Percentiles rank a stretch among this genome's conserved stretches.
phyloP scores from a whole-genome alignment of 92 coral and sea anemone genomes.

The Parazoanthus swiftii region DNA sequence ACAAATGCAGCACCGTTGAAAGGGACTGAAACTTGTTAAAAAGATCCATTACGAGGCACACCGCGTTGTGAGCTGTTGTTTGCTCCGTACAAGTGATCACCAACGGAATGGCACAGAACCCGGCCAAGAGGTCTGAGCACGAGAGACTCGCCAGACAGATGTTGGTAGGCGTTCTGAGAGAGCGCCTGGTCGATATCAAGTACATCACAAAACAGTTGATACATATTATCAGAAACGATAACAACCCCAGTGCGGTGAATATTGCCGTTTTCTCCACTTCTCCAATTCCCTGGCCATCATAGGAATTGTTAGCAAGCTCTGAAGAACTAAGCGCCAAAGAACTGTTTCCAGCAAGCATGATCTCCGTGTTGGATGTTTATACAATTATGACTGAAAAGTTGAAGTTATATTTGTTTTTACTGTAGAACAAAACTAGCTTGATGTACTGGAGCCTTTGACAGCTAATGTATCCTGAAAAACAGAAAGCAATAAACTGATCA shows the following conservation, averaged over 20 bases:
- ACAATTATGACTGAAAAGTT: no score
- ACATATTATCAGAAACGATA: conserved; percentile 45
- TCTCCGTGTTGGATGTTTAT: not conserved
- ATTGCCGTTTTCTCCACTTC: conserved; percentile 3
- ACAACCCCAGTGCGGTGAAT: conserved; percentile 30
- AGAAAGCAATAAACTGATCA: no score
- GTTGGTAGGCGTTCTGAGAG: conserved; percentile 62
- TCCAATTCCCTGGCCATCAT: not conserved
- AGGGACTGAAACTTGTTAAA: conserved; percentile 56
- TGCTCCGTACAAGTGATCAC: conserved; percentile 39
- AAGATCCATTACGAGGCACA: conserved; percentile 54
- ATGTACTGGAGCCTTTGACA: no score
- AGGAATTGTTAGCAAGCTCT: not conserved
- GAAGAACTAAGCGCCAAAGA: not conserved
- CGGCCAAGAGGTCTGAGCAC: conserved; percentile 64
- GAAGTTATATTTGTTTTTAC: no score
- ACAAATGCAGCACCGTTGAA: conserved; percentile 64
- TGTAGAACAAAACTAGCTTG: no score
- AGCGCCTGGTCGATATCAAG: conserved; percentile 51
- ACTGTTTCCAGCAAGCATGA: not conserved
- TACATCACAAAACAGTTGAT: conserved; percentile 60
- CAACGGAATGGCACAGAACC: conserved; percentile 57
- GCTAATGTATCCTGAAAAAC: no score
- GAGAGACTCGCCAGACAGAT: conserved; percentile 61
- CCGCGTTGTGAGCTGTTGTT: not conserved